phyloP scores from a whole-genome alignment of 2,797 vertebrate genomes.

The Trichosurus vulpecula region DNA sequence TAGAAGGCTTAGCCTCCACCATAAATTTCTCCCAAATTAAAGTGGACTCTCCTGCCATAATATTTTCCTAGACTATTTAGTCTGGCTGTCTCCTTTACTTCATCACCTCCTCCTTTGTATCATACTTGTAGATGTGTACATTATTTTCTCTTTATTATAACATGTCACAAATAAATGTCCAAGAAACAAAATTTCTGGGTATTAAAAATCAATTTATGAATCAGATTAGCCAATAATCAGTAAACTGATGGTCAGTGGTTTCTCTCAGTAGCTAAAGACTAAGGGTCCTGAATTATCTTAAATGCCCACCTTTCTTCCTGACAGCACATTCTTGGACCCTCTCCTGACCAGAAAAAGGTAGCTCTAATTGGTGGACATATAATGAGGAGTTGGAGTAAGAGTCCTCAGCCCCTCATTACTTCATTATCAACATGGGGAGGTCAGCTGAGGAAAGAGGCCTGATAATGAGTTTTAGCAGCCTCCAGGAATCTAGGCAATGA shows the following conservation, averaged over 20 bases:
- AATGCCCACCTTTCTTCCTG: background rate
- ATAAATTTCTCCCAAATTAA: background rate
- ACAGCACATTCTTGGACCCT: background rate
- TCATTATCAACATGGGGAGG: background rate
- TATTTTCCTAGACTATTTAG: background rate
- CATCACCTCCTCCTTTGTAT: background rate
- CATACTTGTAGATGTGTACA: background rate
- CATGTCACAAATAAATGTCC: too few species aligned
- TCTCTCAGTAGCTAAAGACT: background rate
- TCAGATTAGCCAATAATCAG: background rate
- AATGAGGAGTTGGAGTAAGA: background rate
- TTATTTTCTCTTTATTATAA: background rate
- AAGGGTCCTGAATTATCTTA: background rate
- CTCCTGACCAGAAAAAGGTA: background rate
- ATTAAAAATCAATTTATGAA: background rate
- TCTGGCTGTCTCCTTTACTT: background rate
- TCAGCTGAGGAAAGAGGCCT: background rate
- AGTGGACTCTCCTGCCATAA: background rate
- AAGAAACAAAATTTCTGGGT: background rate
- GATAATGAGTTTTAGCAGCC: background rate
- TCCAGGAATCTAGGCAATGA: background rate
- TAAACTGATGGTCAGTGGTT: background rate
- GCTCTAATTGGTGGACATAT: background rate
- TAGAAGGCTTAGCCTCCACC: background rate
- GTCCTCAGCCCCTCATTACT: background rate